Conservation (phyloP, 2,797 vertebrate species). For the Setipinna tenuifilis region DNA sequence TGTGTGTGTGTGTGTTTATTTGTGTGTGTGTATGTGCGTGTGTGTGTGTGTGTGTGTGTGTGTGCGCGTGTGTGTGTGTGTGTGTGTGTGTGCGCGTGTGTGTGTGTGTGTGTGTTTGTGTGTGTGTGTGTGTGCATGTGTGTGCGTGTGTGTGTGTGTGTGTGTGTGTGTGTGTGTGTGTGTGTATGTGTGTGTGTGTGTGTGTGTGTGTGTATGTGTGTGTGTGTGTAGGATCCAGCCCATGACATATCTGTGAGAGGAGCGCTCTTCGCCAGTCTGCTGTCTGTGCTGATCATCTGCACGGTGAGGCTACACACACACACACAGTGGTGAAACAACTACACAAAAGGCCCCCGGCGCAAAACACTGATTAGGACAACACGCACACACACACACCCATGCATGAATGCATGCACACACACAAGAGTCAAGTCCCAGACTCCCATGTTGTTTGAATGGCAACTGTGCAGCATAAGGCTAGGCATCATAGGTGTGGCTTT, state of each 20-base stretch:
- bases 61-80: not conserved
- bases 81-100: not conserved
- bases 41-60: not conserved
- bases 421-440: no score
- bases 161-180: not conserved
- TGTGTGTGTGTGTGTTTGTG: not conserved
- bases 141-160: not conserved
- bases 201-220: not conserved
- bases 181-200: not conserved
- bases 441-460: no score
- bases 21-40: not conserved
- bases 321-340: not conserved
- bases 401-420: not conserved
- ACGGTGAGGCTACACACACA: slow-evolving; percentile 66
- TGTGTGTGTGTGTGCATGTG: not conserved
- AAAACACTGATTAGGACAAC: no score
- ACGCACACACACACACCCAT: slow-evolving; percentile 18
- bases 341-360: no score
- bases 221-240: slow-evolving; percentile 39
- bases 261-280: slow-evolving; percentile 66
- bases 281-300: slow-evolving; percentile 72
- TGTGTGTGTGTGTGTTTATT: not conserved
- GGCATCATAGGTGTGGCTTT: no score
- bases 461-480: no score
- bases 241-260: slow-evolving; percentile 61